These are phyloP conservation scores for Enhydra lutris DNA, from an alignment of 2,113 vertebrate genomes.

Conservation along the genomic window DNA sequence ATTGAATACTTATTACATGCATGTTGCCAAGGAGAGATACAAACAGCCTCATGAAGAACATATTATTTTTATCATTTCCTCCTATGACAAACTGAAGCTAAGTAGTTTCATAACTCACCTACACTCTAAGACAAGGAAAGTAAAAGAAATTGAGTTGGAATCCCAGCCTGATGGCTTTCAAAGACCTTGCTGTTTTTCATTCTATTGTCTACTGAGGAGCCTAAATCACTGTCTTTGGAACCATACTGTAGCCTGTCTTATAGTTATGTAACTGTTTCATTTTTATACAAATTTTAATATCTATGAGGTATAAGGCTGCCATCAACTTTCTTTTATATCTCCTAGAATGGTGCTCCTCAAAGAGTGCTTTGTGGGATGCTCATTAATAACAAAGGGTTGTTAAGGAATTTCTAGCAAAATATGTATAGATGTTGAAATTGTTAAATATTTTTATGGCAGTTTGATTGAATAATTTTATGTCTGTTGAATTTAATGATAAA, in stretches of 20 bases:
- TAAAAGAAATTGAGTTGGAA: constrained; percentile 17
- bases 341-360: neutral
- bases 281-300: neutral
- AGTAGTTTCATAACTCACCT: neutral
- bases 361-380: neutral
- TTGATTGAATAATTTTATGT: neutral
- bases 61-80: constrained; percentile 49
- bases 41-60: constrained; percentile 27
- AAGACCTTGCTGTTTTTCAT: neutral
- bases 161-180: neutral
- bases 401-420: neutral
- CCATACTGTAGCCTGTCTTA: neutral
- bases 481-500: neutral
- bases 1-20: constrained; percentile 38
- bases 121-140: neutral
- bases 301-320: neutral
- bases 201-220: neutral
- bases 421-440: neutral
- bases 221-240: neutral
- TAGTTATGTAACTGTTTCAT: neutral
- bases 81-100: neutral
- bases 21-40: constrained; percentile 30
- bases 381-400: neutral
- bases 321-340: neutral
- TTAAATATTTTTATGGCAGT: neutral